These are phyloP conservation scores for Wasmannia auropunctata DNA, from an alignment of 1,140 invertebrate species.

Conservation along the genomic window DNA sequence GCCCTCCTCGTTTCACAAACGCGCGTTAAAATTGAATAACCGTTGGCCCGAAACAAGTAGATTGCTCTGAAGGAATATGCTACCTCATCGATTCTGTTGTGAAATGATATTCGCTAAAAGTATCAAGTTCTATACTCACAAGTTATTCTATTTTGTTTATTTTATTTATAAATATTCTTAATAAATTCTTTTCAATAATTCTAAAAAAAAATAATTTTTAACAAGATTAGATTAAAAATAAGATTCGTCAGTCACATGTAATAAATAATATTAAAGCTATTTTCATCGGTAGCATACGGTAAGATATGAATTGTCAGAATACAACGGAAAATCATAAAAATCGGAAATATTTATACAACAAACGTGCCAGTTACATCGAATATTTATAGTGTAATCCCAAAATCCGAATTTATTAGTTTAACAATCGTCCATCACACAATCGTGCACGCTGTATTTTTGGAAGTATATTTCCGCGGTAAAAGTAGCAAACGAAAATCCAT, in stretches of 20 bases:
- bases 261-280: constrained; percentile 22
- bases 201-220: not conserved
- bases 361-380: constrained; percentile 18
- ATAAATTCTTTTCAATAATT: not conserved
- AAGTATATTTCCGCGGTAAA: constrained; percentile 8
- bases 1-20: constrained; percentile 23
- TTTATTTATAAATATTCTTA: not conserved
- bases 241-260: not conserved
- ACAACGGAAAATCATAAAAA: constrained; percentile 1
- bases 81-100: constrained; percentile 59
- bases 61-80: not conserved
- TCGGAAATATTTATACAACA: constrained; percentile 41
- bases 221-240: not conserved
- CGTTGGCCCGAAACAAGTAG: constrained; percentile 13
- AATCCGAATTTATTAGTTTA: constrained; percentile 43
- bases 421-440: constrained; percentile 32
- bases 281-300: not conserved
- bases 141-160: constrained; percentile 7
- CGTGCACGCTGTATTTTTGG: constrained; percentile 11
- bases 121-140: constrained; percentile 37
- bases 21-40: constrained; percentile 61
- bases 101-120: constrained; percentile 53
- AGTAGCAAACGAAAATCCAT: constrained; percentile 19
- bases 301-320: not conserved
- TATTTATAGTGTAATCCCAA: constrained; percentile 13